A percentile compares a stretch with the other conserved stretches of the same genome.
Evolutionary conservation across 2,113 vertebrate species (phyloP).

Genomic region (Hassar affinis): DNA sequence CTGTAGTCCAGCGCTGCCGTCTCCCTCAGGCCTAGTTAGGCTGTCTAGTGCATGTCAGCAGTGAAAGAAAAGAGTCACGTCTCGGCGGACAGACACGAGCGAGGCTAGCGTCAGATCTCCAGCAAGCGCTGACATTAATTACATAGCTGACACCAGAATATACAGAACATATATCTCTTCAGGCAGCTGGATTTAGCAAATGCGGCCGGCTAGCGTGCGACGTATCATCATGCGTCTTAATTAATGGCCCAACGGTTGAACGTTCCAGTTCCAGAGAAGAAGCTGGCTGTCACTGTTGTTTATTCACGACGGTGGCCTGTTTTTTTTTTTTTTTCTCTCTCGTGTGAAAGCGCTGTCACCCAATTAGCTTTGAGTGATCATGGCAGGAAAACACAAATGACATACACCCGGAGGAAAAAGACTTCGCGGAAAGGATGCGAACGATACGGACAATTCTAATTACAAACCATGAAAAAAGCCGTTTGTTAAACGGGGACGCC

Average conservation of each 20-base stretch:
- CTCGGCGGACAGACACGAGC: conserved; percentile 42
- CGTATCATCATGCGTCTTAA: conserved; percentile 74
- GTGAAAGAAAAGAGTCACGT: conserved; percentile 39
- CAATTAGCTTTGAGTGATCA: conserved; percentile 55
- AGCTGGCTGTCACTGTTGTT: conserved; percentile 63
- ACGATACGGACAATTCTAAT: not conserved
- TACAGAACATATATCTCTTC: conserved; percentile 26
- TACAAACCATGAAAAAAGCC: not conserved
- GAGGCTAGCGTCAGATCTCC: conserved; percentile 44
- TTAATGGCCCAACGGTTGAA: conserved; percentile 66
- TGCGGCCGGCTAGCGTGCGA: conserved; percentile 32
- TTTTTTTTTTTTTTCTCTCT: conserved; percentile 23
- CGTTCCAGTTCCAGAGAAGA: conserved; percentile 61
- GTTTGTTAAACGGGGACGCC: not conserved
- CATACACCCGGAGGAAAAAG: conserved; percentile 17
- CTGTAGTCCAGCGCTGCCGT: conserved; percentile 25
- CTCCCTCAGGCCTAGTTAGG: conserved; percentile 44
- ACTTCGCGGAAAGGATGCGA: not conserved
- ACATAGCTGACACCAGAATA: conserved; percentile 41
- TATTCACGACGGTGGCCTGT: conserved; percentile 41
- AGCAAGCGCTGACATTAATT: conserved; percentile 41
- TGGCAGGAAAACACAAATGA: conserved; percentile 39
- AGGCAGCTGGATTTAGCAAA: conserved; percentile 33
- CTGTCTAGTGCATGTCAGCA: conserved; percentile 47
- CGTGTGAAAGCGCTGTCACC: conserved; percentile 47